Base-by-base conservation (phyloP, 1,140 invertebrate genomes). In the Saccostrea echinata region DNA sequence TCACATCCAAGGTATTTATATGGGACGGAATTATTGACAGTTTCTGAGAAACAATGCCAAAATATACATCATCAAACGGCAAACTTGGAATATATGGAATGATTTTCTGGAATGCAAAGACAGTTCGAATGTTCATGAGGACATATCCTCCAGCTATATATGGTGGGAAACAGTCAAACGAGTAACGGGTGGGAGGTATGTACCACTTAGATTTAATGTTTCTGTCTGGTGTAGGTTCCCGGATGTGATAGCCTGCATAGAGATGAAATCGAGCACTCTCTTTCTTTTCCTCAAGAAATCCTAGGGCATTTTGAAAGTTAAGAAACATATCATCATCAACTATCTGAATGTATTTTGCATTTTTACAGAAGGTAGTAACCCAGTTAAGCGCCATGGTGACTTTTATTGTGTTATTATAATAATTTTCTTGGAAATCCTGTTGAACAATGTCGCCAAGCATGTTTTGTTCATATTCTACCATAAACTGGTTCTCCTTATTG, bases 301-400 rank as follows among this genome's bases (percentile, higher is more conserved):
- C 81, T 18, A 51, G 11, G 8, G 85, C 43, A 24, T 88, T 51
- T 52, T 85, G 76, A 18, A 87, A 87, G 43, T 92, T 92, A 8
- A 92, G 90, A 18, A 91, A 85, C 16, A 90, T 86, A 61, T 92
- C 91, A 35, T 92, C 90, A 30, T 92, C 90, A 12, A 91, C 86
- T 87, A 90, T 89, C 4, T 90, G 80, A 43, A 87, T 86, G 57
- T 83, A 90, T 27, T 84, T 61, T 6, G 89, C 87, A 18, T 76
- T 57, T n/a, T 68, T 24, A 35, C 91, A 92, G 84, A 88, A 87
- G 12, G 57, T 64, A 21, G 71, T 55, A 3, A 88, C 86, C 91
- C 91, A 92, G 81, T 90, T 88, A 35, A 90, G 87, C 3, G 85
- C 90, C 89, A 90, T 91, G 13, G 91, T 86, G 0, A 85, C 85